Evolutionary conservation across 2,113 vertebrate genomes (phyloP).

Genomic region (Oncorhynchus clarkii): DNA sequence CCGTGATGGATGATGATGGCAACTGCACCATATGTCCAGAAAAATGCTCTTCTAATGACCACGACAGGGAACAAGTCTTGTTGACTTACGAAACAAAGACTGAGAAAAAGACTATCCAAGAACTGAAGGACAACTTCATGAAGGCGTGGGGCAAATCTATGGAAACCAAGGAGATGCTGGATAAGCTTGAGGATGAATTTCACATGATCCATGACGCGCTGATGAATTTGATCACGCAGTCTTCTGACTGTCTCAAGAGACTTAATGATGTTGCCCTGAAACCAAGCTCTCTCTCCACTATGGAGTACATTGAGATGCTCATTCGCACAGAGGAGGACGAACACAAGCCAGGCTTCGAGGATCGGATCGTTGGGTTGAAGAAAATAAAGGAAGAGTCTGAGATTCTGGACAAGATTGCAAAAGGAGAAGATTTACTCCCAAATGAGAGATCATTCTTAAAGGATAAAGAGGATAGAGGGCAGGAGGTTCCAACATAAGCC

Average conservation of each 20-base stretch:
- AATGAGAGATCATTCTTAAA: background rate
- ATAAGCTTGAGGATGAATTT: conserved; percentile 22
- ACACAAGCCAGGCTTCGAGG: conserved; percentile 34
- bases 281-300: conserved; percentile 36
- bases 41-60: conserved; percentile 25
- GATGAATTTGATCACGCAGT: conserved; percentile 22
- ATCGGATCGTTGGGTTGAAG: conserved; percentile 16
- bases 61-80: conserved; percentile 19
- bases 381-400: conserved; percentile 26
- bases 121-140: conserved; percentile 45
- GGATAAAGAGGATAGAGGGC: conserved; percentile 6
- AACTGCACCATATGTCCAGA: conserved; percentile 32
- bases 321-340: conserved; percentile 41
- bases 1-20: conserved; percentile 22
- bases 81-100: conserved; percentile 34
- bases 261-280: conserved; percentile 48
- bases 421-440: conserved; percentile 20
- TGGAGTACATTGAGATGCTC: conserved; percentile 35
- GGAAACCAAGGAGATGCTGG: conserved; percentile 26
- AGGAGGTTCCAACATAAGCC: background rate
- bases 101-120: conserved; percentile 26
- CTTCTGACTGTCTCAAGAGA: conserved; percentile 28
- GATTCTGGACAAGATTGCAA: conserved; percentile 26
- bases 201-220: background rate
- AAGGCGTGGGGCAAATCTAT: conserved; percentile 30